Evolutionary conservation across 2,888 invertebrate species (phyloP), one percentile per base, ranked within the genome.

Genomic region (Hirtodrosophila histrioides): DNA sequence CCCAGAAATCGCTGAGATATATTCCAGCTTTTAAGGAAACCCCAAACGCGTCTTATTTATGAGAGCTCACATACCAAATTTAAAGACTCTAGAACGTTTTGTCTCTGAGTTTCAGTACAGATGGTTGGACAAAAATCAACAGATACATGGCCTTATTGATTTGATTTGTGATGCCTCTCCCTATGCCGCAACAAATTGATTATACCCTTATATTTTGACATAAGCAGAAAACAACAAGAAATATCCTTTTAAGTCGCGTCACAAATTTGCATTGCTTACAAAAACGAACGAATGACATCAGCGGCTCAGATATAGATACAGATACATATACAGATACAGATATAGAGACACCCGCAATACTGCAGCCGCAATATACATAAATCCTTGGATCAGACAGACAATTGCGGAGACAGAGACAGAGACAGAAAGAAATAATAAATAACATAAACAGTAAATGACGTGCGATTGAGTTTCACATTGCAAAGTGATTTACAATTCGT

Each of bases 391-490:
- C 33, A 53, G 63, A 31, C 31, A 31, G 70, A 69, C 78, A 77
- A 69, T 67, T 65, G 69, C 27, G 33, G 41, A 53, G 36, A 36
- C 7, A 10, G 24, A n/a, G 24, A 12, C 7, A 6, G 46, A 46
- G 2, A 29, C 40, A 35, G 33, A 39, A 79, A 80, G 69, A 86
- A 86, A 86, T 74, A 88, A 84, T 83, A 83, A 84, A 88, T 86
- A 88, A 84, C 75, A 69, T 64, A 81, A 84, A 80, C 80, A 86
- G 81, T 84, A 78, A 78, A 78, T 87, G 75, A 83, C 82, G 86
- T 78, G 88, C 86, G 88, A 85, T 88, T 85, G 84, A 83, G 86
- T 86, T 85, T 86, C 84, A 75, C 86, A 88, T 86, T 85, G 88
- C 86, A 86, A 80, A 85, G 84, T 88, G 84, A 88, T 85, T 85